Evolutionary conservation across 2,113 vertebrate genomes (phyloP).

Genomic region (Galemys pyrenaicus): DNA sequence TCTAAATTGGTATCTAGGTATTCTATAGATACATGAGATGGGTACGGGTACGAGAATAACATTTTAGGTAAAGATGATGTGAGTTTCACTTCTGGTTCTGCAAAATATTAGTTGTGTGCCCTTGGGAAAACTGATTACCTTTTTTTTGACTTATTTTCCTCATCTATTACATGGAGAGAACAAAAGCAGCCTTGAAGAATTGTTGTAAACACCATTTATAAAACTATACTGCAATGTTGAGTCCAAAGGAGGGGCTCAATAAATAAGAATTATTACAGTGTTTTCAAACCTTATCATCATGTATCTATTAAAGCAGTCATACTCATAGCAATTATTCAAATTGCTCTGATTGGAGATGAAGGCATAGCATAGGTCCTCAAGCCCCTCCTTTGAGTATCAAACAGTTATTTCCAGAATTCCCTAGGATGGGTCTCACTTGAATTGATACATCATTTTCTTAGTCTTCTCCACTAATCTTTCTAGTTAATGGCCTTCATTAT

Average conservation of each 20-base stretch:
- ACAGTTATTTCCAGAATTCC: background rate
- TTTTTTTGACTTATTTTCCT: background rate
- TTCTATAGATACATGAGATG: background rate
- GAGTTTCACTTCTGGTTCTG: background rate
- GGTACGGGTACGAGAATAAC: background rate
- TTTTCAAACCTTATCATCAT: background rate
- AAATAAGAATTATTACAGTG: background rate
- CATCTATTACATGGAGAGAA: background rate
- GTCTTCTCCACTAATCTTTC: background rate
- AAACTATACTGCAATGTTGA: background rate
- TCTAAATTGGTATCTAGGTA: background rate
- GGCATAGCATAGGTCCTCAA: background rate
- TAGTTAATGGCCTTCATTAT: background rate
- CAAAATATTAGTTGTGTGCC: background rate
- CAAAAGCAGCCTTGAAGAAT: background rate
- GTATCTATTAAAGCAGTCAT: background rate
- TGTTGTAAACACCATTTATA: background rate
- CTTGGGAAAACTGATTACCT: background rate
- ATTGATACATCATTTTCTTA: background rate
- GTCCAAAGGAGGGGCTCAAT: background rate
- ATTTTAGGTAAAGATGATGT: background rate
- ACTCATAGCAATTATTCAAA: background rate
- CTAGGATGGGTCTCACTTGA: background rate
- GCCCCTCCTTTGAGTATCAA: background rate
- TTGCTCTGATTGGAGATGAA: background rate